Base-by-base conservation (phyloP, 1,140 invertebrate species). In the Megathymus violae region DNA sequence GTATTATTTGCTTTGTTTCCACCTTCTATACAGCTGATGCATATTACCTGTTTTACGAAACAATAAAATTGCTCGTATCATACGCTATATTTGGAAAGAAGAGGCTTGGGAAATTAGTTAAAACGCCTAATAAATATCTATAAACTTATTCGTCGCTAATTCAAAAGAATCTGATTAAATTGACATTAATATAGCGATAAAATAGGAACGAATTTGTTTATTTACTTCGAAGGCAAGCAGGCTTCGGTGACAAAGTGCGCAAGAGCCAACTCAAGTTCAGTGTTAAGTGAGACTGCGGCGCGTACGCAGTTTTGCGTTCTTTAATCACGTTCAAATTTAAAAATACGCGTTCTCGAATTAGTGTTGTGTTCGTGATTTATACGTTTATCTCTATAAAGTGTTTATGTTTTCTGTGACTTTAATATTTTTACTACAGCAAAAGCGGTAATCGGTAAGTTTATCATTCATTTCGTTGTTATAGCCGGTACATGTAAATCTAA, bases 241-340 rank as follows among this genome's bases (percentile, higher is more conserved):
- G 66, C 64, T 71, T 38, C 3, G 31, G 31, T n/a, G 16, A 22
- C 44, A 43, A 59, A 67, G 67, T 61, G 44, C 63, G 59, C 64
- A 62, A n/a, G n/a, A 63, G 25, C 22, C 16, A 13, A 51, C 31
- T 46, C 81, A 84, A 84, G 81, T 84, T 84, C 81, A 84, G 81
- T 84, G 81, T 75, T 82, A 79, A 47, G 44, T 31, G 54, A 72
- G 62, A 76, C 64, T 69, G 69, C 72, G 58, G 31, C 34, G 67
- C 69, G 75, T 65, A 69, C 74, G 70, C 65, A 64, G 47, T 67
- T 59, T 47, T 34, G 60, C 40, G 51, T 48, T 64, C 62, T 46
- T 34, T 19, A 44, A 31, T 15, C 34, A 52, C 51, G 58, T 71
- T 69, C 64, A 48, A 62, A 63, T 58, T 71, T 66, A 14, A 17